These are phyloP conservation scores for Catocala fraxini DNA, from an alignment of 2,888 invertebrate genomes.

Conservation along the genomic window DNA sequence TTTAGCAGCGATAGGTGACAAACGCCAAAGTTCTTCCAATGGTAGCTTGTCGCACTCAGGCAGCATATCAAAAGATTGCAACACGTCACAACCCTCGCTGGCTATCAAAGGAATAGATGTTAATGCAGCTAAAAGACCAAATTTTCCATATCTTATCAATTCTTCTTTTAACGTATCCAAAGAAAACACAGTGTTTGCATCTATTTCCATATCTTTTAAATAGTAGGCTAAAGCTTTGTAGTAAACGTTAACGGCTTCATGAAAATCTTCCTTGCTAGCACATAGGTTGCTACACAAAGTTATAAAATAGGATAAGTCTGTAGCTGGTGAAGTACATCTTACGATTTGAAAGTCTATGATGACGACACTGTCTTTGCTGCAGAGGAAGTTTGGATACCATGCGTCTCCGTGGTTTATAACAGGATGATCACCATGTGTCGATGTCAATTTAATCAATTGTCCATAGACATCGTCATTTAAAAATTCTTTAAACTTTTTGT, in stretches of 20 bases:
- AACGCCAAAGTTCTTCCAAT: conserved; percentile 61
- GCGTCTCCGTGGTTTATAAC: conserved; percentile 70
- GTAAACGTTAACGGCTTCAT: conserved; percentile 58
- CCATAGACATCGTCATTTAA: conserved; percentile 58
- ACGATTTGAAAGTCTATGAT: conserved; percentile 68
- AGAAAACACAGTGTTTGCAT: conserved; percentile 53
- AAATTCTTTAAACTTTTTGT: conserved; percentile 59
- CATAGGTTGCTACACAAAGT: conserved; percentile 54
- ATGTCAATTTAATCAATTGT: conserved; percentile 51
- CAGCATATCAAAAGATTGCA: conserved; percentile 51
- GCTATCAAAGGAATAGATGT: conserved; percentile 62
- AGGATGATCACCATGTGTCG: conserved; percentile 48
- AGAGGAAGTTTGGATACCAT: conserved; percentile 68
- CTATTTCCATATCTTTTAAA: conserved; percentile 62
- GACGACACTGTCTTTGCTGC: conserved; percentile 53
- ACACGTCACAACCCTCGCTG: conserved; percentile 58
- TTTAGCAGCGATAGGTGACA: conserved; percentile 56
- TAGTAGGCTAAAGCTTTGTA: conserved; percentile 58
- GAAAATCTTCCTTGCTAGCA: conserved; percentile 54
- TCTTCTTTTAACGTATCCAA: conserved; percentile 58
- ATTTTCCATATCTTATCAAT: conserved; percentile 62
- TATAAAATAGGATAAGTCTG: conserved; percentile 61
- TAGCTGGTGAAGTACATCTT: conserved; percentile 62
- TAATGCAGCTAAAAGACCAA: conserved; percentile 58
- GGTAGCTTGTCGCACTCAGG: conserved; percentile 58